A percentile compares a stretch with the other conserved stretches of the same genome.
These are phyloP conservation scores for Vicugna pacos DNA, from an alignment of 2,113 vertebrate species.

Conservation along the genomic window DNA sequence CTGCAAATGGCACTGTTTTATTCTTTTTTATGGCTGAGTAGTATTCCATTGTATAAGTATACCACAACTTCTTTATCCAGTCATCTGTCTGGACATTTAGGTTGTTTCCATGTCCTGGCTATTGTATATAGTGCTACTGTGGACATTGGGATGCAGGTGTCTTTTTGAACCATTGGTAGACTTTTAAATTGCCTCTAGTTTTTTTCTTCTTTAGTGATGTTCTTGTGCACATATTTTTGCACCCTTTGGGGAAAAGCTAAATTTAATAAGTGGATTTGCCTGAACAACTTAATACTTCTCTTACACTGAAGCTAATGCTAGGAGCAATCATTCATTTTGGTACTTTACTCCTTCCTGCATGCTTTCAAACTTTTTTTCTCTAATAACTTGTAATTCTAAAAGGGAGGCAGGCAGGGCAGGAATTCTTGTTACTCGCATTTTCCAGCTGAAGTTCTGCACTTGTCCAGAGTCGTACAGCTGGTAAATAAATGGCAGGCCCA, in stretches of 20 bases:
- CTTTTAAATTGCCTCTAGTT: background rate
- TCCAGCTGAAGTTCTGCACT: background rate
- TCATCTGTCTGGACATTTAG: too few species aligned
- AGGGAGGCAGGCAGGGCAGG: background rate
- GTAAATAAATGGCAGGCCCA: background rate
- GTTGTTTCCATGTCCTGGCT: too few species aligned
- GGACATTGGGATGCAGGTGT: too few species aligned
- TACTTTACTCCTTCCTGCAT: background rate
- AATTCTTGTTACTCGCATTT: background rate
- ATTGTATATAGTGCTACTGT: too few species aligned
- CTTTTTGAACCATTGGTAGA: background rate
- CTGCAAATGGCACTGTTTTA: too few species aligned
- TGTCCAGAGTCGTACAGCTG: background rate
- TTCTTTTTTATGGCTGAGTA: too few species aligned
- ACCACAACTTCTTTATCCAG: too few species aligned
- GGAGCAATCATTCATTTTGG: background rate
- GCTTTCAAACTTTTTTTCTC: constrained; percentile 50
- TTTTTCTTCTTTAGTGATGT: background rate
- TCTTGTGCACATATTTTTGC: background rate
- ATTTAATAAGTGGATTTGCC: background rate
- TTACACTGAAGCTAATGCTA: background rate
- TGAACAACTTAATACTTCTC: background rate
- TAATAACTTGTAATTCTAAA: background rate
- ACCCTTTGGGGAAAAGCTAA: background rate
- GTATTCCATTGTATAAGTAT: too few species aligned